phyloP scores from a whole-genome alignment of 2,797 vertebrate species.

The Enteromius trimaculatus region DNA sequence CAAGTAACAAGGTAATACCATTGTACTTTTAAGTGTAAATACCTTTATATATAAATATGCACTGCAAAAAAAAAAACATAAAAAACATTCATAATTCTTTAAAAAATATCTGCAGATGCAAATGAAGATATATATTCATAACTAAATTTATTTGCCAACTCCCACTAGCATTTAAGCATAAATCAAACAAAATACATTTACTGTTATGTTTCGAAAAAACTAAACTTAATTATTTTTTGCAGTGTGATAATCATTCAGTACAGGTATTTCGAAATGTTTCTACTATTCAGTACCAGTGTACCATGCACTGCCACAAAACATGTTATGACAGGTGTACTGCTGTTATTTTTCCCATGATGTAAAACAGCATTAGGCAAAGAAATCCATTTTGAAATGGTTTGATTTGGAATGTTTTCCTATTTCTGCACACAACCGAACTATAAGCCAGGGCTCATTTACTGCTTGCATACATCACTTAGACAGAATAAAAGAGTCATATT shows the following conservation, averaged over 20 bases:
- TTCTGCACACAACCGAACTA: not conserved
- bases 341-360: not conserved
- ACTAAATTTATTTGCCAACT: not conserved
- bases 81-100: not conserved
- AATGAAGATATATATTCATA: not conserved
- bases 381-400: not conserved
- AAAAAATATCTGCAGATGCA: not conserved
- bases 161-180: not conserved
- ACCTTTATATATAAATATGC: not conserved
- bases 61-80: not conserved
- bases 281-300: not conserved
- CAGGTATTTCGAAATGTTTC: not conserved
- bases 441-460: not conserved
- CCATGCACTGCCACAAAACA: not conserved
- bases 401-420: not conserved
- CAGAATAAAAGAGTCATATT: constrained; percentile 5
- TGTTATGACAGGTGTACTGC: not conserved
- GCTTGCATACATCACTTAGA: constrained; percentile 12
- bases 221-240: not conserved
- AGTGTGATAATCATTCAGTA: not conserved
- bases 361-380: not conserved
- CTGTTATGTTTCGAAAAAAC: not conserved
- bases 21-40: not conserved
- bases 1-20: not conserved
- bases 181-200: not conserved